Evolutionary conservation across 2,888 invertebrate genomes (phyloP), one percentile per base, ranked within the genome.

Genomic region (Blastobasis adustella): DNA sequence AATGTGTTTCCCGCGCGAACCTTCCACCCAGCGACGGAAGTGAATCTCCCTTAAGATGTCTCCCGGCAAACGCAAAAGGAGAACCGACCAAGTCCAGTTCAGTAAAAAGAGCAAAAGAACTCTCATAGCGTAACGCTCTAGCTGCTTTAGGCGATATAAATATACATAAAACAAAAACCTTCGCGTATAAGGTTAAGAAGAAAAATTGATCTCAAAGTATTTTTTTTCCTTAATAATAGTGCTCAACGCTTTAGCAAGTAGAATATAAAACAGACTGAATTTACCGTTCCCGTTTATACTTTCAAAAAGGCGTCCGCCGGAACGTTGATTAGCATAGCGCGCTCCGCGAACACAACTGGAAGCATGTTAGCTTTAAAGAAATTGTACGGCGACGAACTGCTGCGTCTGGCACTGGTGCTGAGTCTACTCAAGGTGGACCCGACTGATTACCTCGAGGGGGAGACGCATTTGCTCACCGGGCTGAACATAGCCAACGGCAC

Each of bases 341-440:
- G 42, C 23, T 23, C 23, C 42, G 42, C 9, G 42, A 42, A 50
- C 50, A 45, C 51, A 51, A 47, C 40, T 4, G 52, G 44, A 49
- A 66, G 47, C 37, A 96, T 96, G 95, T 90, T 95, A 83, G 93
- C 93, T 65, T 82, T 95, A 65, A 96, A 96, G 86, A 96, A 96
- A 79, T 84, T 94, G 47, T 94, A 94, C 68, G 92, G 94, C 49
- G 94, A 95, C 75, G 95, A 96, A 87, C 87, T 96, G 67, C 81
- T 96, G 59, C 93, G 96, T 76, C 85, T 96, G 63, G 94, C 96
- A 62, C 78, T 97, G 75, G 90, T 96, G 61, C 86, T 96, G 66
- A 93, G 96, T 76, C 89, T 97, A 59, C 79, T 97, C 51, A 91
- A 95, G 63, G 93, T 93, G 9, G 93, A 95, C 72, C 93, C 94